Base-by-base conservation (phyloP, 2,797 vertebrate species). In the Paguma larvata region DNA sequence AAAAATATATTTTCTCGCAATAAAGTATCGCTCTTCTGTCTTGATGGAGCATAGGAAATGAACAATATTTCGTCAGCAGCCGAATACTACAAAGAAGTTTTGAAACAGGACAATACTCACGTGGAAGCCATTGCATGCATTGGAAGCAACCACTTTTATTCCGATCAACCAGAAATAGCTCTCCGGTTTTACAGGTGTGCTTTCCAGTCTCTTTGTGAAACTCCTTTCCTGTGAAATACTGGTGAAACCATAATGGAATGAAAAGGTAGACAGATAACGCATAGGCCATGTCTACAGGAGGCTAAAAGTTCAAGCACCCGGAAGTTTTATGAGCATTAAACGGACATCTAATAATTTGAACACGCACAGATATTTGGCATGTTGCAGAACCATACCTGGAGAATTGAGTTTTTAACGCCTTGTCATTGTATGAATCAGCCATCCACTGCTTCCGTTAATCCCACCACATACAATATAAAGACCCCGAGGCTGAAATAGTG, bases 141-240 rank as follows among this genome's bases (percentile, higher is more conserved):
- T 75, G 99, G 99, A 97, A 99, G 99, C 98, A 99, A 99, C 98
- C 99, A 99, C 98, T 99, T 99, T 95, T 99, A 99, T 97, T 99
- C 99, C 1, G 99, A 99, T 97, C 99, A 99, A 94, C 99, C 99
- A 0, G 99, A 99, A 98, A 99, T 99, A 32, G 99, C 99, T 0
- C 98, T 99, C 89, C 99, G 99, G 5, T 99, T 99, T 98, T 99
- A 99, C 98, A 99, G 99, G 99, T 99, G 97, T 56, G 91, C 83
- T 48, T 41, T 27, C 0, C 16, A 14, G 46, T 73, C 63, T 12
- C 0, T 46, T 51, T 75, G 8, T 78, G 12, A 62, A 73, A 70
- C 11, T 41, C 4, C 67, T 92, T 86, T 77, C 63, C 88, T 70
- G 15, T 80, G 63, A 34, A 59, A 67, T 32, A 12, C 8, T 41